Conservation (phyloP, 2,888 invertebrate genomes). For the Prosapia bicincta region DNA sequence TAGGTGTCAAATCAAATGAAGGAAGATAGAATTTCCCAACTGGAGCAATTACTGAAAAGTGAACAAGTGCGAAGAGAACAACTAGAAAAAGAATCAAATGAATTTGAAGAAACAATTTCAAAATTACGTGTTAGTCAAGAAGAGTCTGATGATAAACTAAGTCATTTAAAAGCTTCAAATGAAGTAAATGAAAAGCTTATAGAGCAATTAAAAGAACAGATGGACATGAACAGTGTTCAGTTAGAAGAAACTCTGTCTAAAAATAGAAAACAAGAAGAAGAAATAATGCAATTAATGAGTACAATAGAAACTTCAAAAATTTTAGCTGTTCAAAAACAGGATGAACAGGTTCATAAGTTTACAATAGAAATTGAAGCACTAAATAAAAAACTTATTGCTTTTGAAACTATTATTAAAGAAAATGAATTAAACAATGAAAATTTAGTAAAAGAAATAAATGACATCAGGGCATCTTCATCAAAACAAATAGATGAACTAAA, state of each 20-base stretch:
- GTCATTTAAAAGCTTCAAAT: neutral
- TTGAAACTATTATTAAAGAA: conserved; percentile 1
- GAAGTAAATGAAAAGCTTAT: conserved; percentile 2
- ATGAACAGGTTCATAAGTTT: neutral
- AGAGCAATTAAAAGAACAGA: conserved; percentile 23
- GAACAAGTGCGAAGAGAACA: conserved; percentile 50
- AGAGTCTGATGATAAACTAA: conserved; percentile 14
- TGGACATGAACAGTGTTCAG: conserved; percentile 29
- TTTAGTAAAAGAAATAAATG: neutral
- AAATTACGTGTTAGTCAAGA: conserved; percentile 53
- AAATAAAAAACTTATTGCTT: neutral
- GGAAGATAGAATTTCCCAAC: conserved; percentile 49
- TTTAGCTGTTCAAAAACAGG: neutral
- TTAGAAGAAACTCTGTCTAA: conserved; percentile 36
- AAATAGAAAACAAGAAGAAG: neutral
- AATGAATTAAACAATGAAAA: neutral
- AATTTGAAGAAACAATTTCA: conserved; percentile 61
- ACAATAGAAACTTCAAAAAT: neutral
- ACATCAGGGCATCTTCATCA: neutral
- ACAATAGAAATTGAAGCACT: conserved; percentile 6
- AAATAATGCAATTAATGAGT: neutral
- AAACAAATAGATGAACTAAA: neutral
- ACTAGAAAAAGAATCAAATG: conserved; percentile 55
- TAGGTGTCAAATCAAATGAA: conserved; percentile 51
- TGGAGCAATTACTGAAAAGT: conserved; percentile 49